phyloP scores from a whole-genome alignment of 2,113 vertebrate genomes.

The Vimba vimba region DNA sequence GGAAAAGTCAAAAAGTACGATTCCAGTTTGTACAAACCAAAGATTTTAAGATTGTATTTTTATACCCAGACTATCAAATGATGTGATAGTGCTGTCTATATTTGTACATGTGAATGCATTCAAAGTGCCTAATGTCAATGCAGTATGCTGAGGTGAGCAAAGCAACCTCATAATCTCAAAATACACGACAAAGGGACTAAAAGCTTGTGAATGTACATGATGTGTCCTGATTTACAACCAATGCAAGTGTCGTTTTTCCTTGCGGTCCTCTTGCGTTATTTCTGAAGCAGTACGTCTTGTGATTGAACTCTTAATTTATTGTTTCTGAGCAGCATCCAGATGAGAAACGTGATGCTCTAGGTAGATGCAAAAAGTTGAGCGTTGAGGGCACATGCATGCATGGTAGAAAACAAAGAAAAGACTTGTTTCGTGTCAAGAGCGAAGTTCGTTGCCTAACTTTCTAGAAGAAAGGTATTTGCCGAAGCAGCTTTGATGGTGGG shows the following conservation, averaged over 20 bases:
- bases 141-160: slow-evolving; percentile 69
- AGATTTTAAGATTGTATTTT: slow-evolving; percentile 76
- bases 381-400: background rate
- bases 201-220: slow-evolving; percentile 88
- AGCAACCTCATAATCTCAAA: slow-evolving; percentile 79
- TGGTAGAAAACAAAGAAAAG: slow-evolving; percentile 44
- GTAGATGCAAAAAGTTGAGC: background rate
- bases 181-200: slow-evolving; percentile 77
- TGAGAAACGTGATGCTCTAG: background rate
- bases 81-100: slow-evolving; percentile 78
- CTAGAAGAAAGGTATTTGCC: slow-evolving; percentile 65
- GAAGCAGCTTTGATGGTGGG: slow-evolving; percentile 71
- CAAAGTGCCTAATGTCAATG: slow-evolving; percentile 95
- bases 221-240: slow-evolving; percentile 78
- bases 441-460: slow-evolving; percentile 52
- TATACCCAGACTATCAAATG: slow-evolving; percentile 77
- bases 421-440: slow-evolving; percentile 40
- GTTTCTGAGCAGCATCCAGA: background rate
- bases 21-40: slow-evolving; percentile 88
- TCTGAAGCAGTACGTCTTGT: background rate
- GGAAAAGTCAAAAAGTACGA: background rate
- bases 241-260: slow-evolving; percentile 69
- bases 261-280: slow-evolving; percentile 61
- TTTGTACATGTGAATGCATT: slow-evolving; percentile 89
- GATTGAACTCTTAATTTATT: slow-evolving; percentile 48